phyloP scores from a whole-genome alignment of 2,888 invertebrate genomes.

The Corbicula japonica region DNA sequence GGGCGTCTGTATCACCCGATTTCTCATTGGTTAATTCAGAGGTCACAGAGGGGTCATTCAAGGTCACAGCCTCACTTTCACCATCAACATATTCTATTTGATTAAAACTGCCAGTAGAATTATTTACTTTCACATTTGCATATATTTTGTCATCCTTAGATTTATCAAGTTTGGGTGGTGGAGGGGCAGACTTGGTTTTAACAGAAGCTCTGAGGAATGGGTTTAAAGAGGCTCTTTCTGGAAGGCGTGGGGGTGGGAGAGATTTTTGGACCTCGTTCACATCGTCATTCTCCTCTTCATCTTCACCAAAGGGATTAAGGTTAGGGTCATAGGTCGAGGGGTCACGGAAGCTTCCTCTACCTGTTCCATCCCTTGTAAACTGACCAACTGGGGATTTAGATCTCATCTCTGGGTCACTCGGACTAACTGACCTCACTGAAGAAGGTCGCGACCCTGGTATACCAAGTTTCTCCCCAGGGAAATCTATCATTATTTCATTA shows the following conservation, averaged over 20 bases:
- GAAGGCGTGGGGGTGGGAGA: conserved; percentile 30
- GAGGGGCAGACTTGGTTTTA: conserved; percentile 58
- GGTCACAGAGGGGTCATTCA: conserved; percentile 60
- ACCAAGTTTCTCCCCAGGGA: conserved; percentile 17
- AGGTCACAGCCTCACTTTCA: conserved; percentile 34
- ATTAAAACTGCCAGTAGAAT: too few species aligned
- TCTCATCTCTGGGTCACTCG: conserved; percentile 5
- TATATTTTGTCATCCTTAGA: conserved; percentile 3
- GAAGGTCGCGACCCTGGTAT: conserved; percentile 22
- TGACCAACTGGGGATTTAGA: neutral
- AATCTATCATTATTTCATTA: conserved; percentile 49
- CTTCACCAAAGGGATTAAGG: conserved; percentile 62
- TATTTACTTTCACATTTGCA: conserved; percentile 7
- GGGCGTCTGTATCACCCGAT: conserved; percentile 55
- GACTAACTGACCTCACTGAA: conserved; percentile 16
- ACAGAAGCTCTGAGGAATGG: conserved; percentile 60
- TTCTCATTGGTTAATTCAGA: conserved; percentile 66
- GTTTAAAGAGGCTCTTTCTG: conserved; percentile 48
- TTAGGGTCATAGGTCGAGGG: conserved; percentile 55
- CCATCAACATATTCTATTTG: neutral
- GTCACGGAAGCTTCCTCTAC: conserved; percentile 52
- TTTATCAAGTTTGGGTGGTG: conserved; percentile 39
- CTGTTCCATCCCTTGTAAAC: conserved; percentile 31
- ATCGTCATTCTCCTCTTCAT: conserved; percentile 59
- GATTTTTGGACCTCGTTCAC: too few species aligned